phyloP scores from a whole-genome alignment of 2,797 vertebrate genomes.

The Alca torda region DNA sequence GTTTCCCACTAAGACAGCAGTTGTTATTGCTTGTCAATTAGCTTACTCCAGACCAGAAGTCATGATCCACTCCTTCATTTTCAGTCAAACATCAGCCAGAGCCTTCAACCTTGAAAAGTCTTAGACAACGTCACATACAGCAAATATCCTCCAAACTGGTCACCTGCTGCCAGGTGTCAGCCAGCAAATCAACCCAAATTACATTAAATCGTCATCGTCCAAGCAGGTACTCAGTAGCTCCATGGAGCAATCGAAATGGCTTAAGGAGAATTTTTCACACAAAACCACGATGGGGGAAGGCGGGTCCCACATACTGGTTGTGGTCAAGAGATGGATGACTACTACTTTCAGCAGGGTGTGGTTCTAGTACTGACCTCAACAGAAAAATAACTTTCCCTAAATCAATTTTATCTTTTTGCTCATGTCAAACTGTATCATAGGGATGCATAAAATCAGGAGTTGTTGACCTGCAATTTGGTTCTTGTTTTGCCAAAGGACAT shows the following conservation, averaged over 20 bases:
- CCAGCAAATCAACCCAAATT: not conserved
- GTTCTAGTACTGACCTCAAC: not conserved
- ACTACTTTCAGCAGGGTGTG: not conserved
- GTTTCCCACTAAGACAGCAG: not conserved
- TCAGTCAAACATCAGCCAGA: not conserved
- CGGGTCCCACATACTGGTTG: not conserved
- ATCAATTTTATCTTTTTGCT: not conserved
- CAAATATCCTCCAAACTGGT: not conserved
- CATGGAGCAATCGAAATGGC: not conserved
- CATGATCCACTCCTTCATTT: not conserved
- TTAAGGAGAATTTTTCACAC: not conserved
- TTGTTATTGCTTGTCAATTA: not conserved
- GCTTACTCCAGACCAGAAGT: not conserved
- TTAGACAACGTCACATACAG: not conserved
- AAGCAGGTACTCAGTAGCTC: not conserved
- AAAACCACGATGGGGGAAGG: not conserved
- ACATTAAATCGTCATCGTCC: not conserved
- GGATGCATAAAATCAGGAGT: not conserved
- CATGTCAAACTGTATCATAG: not conserved
- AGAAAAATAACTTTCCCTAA: not conserved
- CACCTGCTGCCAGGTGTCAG: not conserved
- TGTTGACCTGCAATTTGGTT: not conserved
- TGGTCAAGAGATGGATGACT: not conserved
- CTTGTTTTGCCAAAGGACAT: not conserved
- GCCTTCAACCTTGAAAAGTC: not conserved